Conservation (phyloP, 2,797 vertebrate species). For the Margarornis squamiger region DNA sequence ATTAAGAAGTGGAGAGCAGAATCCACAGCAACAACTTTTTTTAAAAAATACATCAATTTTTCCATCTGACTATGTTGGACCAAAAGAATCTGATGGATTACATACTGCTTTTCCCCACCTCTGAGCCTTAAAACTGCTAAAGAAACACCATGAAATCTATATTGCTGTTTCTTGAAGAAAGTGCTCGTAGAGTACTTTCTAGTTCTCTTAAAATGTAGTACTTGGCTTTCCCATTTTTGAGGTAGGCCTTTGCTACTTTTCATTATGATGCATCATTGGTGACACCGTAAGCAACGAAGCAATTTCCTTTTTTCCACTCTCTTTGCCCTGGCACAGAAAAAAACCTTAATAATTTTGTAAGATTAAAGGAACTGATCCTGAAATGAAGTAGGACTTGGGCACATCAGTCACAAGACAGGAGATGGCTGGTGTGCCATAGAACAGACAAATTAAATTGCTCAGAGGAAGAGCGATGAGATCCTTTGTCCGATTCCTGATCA, state of each 20-base stretch:
- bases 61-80: background rate
- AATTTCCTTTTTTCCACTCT: slow-evolving; percentile 18
- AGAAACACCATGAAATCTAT: background rate
- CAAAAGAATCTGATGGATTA: background rate
- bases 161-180: background rate
- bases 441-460: slow-evolving; percentile 30
- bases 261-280: background rate
- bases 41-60: background rate
- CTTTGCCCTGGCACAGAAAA: background rate
- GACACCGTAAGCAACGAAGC: background rate
- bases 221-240: background rate
- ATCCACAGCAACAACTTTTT: background rate
- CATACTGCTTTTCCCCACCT: background rate
- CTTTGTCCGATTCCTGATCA: slow-evolving; percentile 49
- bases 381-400: slow-evolving; percentile 17
- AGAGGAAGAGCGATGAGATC: slow-evolving; percentile 24
- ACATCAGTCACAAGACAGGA: slow-evolving; percentile 8
- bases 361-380: slow-evolving; percentile 42
- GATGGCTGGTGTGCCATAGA: background rate
- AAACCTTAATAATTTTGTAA: background rate
- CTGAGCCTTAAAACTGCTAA: background rate
- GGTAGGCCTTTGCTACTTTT: background rate
- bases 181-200: background rate
- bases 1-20: background rate
- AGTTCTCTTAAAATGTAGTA: background rate